Evolutionary conservation across 2,797 vertebrate species (phyloP).

Genomic region (Acridotheres tristis): DNA sequence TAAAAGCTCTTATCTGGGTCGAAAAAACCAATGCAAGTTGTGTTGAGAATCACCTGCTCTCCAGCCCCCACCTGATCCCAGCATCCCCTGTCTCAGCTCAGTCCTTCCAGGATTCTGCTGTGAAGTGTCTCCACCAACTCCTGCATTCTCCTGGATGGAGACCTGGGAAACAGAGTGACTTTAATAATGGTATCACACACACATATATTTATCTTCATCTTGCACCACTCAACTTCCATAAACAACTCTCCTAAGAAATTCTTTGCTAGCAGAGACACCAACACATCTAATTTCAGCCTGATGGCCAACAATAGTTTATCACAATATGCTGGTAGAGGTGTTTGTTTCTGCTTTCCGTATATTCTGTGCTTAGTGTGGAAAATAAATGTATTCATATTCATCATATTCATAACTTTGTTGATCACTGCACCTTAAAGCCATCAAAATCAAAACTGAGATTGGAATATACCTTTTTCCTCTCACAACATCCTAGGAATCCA

Average conservation of each 20-base stretch:
- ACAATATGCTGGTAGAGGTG: neutral
- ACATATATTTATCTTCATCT: neutral
- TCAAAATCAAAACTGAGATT: neutral
- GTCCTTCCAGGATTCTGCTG: neutral
- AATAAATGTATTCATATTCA: neutral
- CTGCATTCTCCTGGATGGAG: neutral
- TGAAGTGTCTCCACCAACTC: neutral
- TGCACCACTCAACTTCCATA: neutral
- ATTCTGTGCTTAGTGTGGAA: neutral
- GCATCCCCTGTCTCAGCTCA: neutral
- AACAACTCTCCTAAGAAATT: neutral
- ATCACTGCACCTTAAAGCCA: neutral
- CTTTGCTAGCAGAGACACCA: neutral
- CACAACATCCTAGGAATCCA: neutral
- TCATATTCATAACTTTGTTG: neutral
- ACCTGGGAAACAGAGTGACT: neutral
- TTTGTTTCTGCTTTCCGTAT: neutral
- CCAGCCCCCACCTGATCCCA: neutral
- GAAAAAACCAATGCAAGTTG: neutral
- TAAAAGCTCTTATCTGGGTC: neutral
- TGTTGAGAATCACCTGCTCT: neutral
- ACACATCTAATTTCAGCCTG: neutral
- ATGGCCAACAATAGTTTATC: neutral
- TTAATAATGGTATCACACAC: neutral
- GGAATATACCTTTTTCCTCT: neutral